A percentile compares a stretch with the other conserved stretches of the same genome.
These are phyloP conservation scores for Perca fluviatilis DNA, from an alignment of 2,113 vertebrate species.

Conservation along the genomic window DNA sequence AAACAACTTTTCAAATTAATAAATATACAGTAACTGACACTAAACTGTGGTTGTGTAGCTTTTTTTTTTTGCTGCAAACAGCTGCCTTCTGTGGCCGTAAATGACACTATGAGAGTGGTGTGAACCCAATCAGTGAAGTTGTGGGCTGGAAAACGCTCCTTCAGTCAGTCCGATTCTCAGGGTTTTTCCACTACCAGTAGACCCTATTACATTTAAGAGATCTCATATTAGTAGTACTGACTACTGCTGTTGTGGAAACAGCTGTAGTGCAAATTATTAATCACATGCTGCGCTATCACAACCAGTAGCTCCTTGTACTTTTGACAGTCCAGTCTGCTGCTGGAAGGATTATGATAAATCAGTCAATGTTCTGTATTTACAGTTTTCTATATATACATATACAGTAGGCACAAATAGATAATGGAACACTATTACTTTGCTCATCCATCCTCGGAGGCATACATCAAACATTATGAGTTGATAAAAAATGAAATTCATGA, in stretches of 20 bases:
- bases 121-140: no score
- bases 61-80: no score
- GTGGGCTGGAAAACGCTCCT: no score
- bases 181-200: no score
- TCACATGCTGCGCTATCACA: background rate
- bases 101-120: no score
- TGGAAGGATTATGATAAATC: constrained; percentile 25
- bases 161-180: no score
- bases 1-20: no score
- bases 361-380: background rate
- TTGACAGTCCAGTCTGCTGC: background rate
- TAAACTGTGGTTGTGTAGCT: no score
- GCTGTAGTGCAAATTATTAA: constrained; percentile 9
- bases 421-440: background rate
- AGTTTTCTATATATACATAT: background rate
- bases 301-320: constrained; percentile 7
- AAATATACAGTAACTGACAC: no score
- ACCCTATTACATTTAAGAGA: no score
- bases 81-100: no score
- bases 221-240: background rate
- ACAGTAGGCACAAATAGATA: constrained; percentile 1
- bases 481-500: background rate
- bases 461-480: constrained; percentile 4
- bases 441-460: background rate
- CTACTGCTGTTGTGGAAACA: background rate